phyloP scores from a whole-genome alignment of 2,797 vertebrate species.

The Pseudopleuronectes americanus region DNA sequence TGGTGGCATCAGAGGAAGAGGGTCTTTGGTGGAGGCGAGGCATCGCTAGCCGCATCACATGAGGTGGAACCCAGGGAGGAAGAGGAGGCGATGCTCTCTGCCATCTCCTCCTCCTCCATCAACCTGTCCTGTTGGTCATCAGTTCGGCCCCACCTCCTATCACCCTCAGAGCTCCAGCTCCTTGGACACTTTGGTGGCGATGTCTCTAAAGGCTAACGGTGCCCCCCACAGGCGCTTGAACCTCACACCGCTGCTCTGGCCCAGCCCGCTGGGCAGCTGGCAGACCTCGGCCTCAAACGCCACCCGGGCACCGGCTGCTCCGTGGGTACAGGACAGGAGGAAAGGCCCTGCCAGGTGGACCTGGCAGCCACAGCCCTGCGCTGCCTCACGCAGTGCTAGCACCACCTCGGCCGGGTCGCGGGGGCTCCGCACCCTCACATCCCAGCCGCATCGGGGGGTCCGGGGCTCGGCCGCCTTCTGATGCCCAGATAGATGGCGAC shows the following conservation, averaged over 20 bases:
- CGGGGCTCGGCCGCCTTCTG: constrained; percentile 93
- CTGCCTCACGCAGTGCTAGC: constrained; percentile 87
- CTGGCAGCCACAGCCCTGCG: constrained; percentile 87
- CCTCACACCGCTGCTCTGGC: constrained; percentile 87
- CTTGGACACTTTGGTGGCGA: constrained; percentile 90
- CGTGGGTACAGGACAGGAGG: constrained; percentile 91
- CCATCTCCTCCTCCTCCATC: constrained; percentile 28
- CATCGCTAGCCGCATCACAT: constrained; percentile 44
- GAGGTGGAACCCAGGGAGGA: constrained; percentile 57
- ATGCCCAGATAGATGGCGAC: constrained; percentile 98
- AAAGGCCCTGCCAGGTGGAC: constrained; percentile 90
- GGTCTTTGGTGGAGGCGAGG: constrained; percentile 68
- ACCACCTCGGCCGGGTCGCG: constrained; percentile 90
- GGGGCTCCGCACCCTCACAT: constrained; percentile 90
- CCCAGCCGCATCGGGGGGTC: constrained; percentile 94
- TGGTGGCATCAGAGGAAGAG: constrained; percentile 60
- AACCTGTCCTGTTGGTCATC: constrained; percentile 44
- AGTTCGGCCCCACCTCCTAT: constrained; percentile 66
- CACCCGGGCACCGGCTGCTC: constrained; percentile 87
- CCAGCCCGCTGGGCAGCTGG: constrained; percentile 87
- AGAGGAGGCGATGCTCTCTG: constrained; percentile 32
- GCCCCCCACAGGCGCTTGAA: constrained; percentile 91
- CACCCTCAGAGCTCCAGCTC: constrained; percentile 90
- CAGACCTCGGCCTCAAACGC: constrained; percentile 93
- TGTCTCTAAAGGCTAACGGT: constrained; percentile 90